phyloP scores from a whole-genome alignment of 2,797 vertebrate genomes.

The Vespertilio murinus region DNA sequence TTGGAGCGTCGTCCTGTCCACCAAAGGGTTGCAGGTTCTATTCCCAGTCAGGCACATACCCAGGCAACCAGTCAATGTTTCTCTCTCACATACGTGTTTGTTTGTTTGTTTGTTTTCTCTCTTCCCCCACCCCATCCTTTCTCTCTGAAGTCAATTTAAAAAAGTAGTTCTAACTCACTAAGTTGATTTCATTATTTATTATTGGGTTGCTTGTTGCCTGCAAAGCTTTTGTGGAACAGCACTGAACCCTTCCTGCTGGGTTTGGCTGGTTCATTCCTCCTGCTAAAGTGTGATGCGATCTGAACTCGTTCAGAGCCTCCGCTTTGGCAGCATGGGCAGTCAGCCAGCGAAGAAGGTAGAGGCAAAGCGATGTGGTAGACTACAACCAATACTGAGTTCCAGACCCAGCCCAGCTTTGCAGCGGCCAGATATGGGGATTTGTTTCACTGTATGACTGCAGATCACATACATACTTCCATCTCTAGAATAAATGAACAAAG shows the following conservation, averaged over 20 bases:
- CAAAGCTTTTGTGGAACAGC: not conserved
- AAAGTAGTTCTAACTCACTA: not conserved
- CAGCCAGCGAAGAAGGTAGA: constrained; percentile 7
- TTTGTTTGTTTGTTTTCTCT: too few relatives aligned
- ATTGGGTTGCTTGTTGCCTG: not conserved
- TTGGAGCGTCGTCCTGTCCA: too few relatives aligned
- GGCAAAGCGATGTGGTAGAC: not conserved
- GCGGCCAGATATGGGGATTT: not conserved
- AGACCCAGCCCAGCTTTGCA: constrained; percentile 2
- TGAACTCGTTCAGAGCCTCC: not conserved
- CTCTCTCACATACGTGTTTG: too few relatives aligned
- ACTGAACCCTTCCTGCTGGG: constrained; percentile 19
- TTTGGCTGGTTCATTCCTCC: not conserved
- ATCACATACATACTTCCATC: not conserved
- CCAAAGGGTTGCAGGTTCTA: too few relatives aligned
- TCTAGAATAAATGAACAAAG: not conserved
- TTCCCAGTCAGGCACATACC: too few relatives aligned
- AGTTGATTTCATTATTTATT: constrained; percentile 47
- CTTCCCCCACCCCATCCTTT: too few relatives aligned
- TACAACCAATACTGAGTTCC: not conserved
- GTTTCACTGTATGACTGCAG: not conserved
- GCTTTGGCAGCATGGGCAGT: not conserved
- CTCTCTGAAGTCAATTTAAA: not conserved
- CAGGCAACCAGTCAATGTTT: too few relatives aligned
- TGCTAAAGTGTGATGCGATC: not conserved